Conservation (phyloP, 2,888 invertebrate species). For the Dastarcus helophoroides region DNA sequence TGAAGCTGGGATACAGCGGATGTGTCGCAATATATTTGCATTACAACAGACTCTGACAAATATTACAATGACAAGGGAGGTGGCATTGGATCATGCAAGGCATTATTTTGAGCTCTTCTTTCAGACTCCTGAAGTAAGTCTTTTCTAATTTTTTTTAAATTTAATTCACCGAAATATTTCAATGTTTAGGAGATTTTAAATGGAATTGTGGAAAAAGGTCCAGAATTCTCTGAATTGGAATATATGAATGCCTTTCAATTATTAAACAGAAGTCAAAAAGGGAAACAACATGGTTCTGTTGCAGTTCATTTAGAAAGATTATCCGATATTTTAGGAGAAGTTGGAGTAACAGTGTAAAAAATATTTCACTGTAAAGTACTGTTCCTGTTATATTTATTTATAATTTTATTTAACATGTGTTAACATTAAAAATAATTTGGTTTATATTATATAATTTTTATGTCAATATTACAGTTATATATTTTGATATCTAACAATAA, state of each 20-base stretch:
- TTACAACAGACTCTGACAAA: slow-evolving; percentile 77
- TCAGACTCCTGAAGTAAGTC: slow-evolving; percentile 63
- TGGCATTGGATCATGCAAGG: slow-evolving; percentile 79
- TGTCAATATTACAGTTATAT: too few species aligned
- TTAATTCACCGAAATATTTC: slow-evolving; percentile 8
- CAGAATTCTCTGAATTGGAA: slow-evolving; percentile 78
- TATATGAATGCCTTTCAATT: slow-evolving; percentile 77
- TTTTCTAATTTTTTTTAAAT: slow-evolving; percentile 8
- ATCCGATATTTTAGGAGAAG: slow-evolving; percentile 73
- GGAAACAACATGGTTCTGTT: slow-evolving; percentile 45
- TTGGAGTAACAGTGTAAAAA: slow-evolving; percentile 67
- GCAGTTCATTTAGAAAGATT: slow-evolving; percentile 65
- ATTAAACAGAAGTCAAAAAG: slow-evolving; percentile 49
- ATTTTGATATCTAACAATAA: too few species aligned
- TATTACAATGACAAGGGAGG: slow-evolving; percentile 69
- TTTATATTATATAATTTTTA: too few species aligned
- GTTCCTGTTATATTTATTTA: too few species aligned
- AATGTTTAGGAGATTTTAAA: slow-evolving; percentile 66
- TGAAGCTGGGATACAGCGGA: slow-evolving; percentile 69
- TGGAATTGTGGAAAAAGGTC: slow-evolving; percentile 73
- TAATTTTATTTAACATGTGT: too few species aligned
- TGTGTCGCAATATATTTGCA: slow-evolving; percentile 76
- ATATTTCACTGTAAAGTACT: too few species aligned
- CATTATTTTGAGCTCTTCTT: slow-evolving; percentile 81
- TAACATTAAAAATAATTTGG: too few species aligned